Conservation (phyloP, 2,888 invertebrate species). For the Hofmannophila pseudospretella region DNA sequence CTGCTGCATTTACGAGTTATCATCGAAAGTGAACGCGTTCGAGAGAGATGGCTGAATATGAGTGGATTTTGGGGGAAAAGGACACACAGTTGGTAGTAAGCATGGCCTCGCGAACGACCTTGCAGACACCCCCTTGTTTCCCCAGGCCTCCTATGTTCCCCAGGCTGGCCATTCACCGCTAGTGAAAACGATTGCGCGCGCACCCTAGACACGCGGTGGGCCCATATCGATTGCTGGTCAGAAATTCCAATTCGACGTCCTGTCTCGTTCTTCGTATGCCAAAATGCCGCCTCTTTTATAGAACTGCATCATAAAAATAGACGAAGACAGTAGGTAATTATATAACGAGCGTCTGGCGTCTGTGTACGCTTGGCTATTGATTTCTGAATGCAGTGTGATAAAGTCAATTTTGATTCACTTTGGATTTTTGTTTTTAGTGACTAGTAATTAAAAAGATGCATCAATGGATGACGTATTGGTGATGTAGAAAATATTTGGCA, state of each 20-base stretch:
- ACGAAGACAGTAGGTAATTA: constrained; percentile 9
- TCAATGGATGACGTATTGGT: not conserved
- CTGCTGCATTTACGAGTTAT: constrained; percentile 52
- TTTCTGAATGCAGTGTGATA: not conserved
- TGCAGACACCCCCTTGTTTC: constrained; percentile 39
- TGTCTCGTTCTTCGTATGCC: constrained; percentile 32
- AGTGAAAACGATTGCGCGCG: constrained; percentile 62
- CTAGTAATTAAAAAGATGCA: not conserved
- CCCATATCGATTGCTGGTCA: constrained; percentile 56
- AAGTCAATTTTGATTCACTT: too few species aligned
- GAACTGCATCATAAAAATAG: constrained; percentile 28
- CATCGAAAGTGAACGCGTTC: constrained; percentile 54
- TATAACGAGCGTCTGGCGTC: not conserved
- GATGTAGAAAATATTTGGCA: not conserved
- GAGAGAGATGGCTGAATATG: constrained; percentile 27
- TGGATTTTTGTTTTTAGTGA: too few species aligned
- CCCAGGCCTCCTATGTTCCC: constrained; percentile 43
- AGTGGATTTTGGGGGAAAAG: constrained; percentile 30
- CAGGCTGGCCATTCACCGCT: constrained; percentile 65
- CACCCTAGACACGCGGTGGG: constrained; percentile 46
- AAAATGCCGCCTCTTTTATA: constrained; percentile 25
- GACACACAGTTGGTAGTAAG: constrained; percentile 55
- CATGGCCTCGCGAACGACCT: constrained; percentile 65
- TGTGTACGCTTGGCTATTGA: not conserved
- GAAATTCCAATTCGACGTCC: constrained; percentile 42